phyloP scores from a whole-genome alignment of 2,113 vertebrate species.

The Petrocephalus microphthalmus region DNA sequence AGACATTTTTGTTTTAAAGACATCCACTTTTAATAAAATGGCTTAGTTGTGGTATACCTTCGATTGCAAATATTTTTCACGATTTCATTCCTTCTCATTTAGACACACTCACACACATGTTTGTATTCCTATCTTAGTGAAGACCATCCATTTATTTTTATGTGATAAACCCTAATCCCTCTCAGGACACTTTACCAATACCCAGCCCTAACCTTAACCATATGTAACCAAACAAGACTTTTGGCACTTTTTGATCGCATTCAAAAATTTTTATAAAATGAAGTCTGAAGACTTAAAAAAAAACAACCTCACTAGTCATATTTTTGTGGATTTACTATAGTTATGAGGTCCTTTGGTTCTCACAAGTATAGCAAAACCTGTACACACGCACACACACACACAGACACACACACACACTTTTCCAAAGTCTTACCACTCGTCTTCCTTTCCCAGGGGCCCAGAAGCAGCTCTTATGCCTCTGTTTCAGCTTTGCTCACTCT shows the following conservation, averaged over 20 bases:
- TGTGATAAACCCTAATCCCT: neutral
- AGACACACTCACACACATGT: neutral
- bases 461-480: neutral
- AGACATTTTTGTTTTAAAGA: neutral
- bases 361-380: too few relatives aligned
- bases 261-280: too few relatives aligned
- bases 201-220: too few relatives aligned
- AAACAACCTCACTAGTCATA: too few relatives aligned
- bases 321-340: too few relatives aligned
- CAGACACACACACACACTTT: neutral
- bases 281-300: too few relatives aligned
- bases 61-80: neutral
- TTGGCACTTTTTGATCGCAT: too few relatives aligned
- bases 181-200: too few relatives aligned
- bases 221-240: too few relatives aligned
- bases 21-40: neutral
- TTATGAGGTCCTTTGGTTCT: too few relatives aligned
- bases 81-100: neutral
- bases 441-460: neutral
- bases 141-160: neutral
- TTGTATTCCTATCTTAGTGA: neutral
- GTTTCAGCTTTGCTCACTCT: neutral
- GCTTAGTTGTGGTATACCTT: neutral
- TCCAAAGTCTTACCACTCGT: neutral
- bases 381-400: neutral